A percentile compares a stretch with the other conserved stretches of the same genome.
Conservation (phyloP, 2,113 vertebrate genomes). For the Rostratula benghalensis region DNA sequence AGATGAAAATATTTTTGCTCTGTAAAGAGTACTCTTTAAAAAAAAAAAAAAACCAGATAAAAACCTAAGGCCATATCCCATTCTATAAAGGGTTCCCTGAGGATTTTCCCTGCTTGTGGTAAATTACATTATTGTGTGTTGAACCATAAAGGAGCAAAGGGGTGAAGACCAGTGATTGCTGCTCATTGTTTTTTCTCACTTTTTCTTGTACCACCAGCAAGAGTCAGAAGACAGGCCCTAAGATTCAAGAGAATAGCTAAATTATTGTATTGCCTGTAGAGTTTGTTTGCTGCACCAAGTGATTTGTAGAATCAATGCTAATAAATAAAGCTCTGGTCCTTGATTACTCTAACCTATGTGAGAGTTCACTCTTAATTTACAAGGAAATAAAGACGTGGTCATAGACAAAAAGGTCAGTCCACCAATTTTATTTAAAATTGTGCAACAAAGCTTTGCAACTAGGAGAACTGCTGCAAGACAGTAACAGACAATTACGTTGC, state of each 20-base stretch:
- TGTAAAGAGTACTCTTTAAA: neutral
- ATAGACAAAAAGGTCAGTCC: constrained; percentile 36
- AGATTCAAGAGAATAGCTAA: constrained; percentile 16
- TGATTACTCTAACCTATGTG: constrained; percentile 44
- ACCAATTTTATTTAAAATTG: constrained; percentile 45
- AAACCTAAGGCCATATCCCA: neutral
- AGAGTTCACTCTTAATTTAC: constrained; percentile 54
- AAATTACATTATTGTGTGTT: constrained; percentile 46
- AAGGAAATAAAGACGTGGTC: constrained; percentile 21
- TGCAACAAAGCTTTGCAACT: neutral
- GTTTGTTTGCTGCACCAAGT: constrained; percentile 29
- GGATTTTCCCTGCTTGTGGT: neutral
- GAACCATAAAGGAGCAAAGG: constrained; percentile 34
- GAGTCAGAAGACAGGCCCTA: neutral
- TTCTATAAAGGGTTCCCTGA: neutral
- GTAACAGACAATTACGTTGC: constrained; percentile 48
- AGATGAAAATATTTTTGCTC: neutral
- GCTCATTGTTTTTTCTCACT: constrained; percentile 15
- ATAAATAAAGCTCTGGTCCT: constrained; percentile 42
- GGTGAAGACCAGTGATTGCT: constrained; percentile 31
- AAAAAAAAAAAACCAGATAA: neutral
- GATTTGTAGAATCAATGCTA: constrained; percentile 42
- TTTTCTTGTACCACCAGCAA: neutral
- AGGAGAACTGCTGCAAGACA: constrained; percentile 11
- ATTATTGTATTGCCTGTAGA: neutral